Evolutionary conservation across 2,888 invertebrate species (phyloP), one percentile per base, ranked within the genome.

Genomic region (Zele albiditarsus): DNA sequence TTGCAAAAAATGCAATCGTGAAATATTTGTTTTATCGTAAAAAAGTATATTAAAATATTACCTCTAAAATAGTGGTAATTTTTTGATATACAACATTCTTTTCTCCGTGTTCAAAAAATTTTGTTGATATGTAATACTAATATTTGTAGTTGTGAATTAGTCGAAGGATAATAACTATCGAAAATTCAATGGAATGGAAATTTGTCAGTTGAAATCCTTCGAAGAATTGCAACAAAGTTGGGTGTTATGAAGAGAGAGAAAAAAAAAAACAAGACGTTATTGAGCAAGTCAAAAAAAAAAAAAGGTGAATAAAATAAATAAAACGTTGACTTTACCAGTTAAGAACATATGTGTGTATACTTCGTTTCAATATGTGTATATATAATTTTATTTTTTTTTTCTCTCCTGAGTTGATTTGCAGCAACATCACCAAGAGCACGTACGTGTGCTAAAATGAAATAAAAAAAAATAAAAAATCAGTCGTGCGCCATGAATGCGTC

Each of bases 401-500:
- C 20, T 53, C 53, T 20, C 53, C 20, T 28, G 14, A 16, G 46
- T 71, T 62, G 16, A 28, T 49, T 60, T 71, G 20, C 33, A 46
- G 28, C n/a, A 46, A 71, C 62, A 42, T 31, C 27, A 28, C 16
- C n/a, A 58, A 70, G n/a, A 27, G 31, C 27, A 58, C 57, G 23
- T 57, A 53, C 53, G 53, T 46, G n/a, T 46, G 46, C n/a, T 46
- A 14, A 63, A 63, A 16, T 25, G 10, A 46, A 53, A 63, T 38
- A n/a, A 23, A 33, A 4, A 31, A 53, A 66, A 62, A 62, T 42
- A 70, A 57, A 33, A 69, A 33, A 16, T n/a, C 33, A 58, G 25
- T 71, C 16, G 53, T 33, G 20, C 10, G 49, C 42, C 16, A 42
- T 33, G 63, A 73, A 73, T 58, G 38, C 20, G 66, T 66, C 73